Evolutionary conservation across 2,888 invertebrate genomes (phyloP).

Genomic region (Ptilodon capucinus): DNA sequence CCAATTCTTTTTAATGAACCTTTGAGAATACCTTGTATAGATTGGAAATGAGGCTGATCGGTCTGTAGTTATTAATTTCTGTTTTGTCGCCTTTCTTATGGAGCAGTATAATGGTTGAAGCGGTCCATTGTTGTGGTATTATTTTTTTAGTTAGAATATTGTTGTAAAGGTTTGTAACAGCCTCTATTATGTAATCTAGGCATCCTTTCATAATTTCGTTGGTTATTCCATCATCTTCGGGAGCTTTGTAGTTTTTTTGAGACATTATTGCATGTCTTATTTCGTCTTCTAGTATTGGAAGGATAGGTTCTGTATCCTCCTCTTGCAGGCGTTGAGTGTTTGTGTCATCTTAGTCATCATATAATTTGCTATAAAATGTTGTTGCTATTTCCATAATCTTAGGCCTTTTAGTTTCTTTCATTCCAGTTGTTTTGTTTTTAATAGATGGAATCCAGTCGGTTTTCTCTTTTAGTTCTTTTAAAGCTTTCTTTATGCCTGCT

Average conservation of each 20-base stretch:
- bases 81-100: background rate
- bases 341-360: background rate
- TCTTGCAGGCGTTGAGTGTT: background rate
- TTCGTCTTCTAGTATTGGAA: too few species aligned
- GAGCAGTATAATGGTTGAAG: background rate
- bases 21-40: too few species aligned
- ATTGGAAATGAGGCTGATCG: too few species aligned
- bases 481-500: conserved; percentile 10
- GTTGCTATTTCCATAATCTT: conserved; percentile 4
- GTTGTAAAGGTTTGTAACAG: background rate
- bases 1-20: too few species aligned
- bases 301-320: too few species aligned
- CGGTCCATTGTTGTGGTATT: background rate
- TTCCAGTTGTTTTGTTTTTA: background rate
- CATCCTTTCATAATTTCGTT: conserved; percentile 4
- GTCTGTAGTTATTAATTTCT: background rate
- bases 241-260: conserved; percentile 1
- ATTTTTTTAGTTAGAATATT: background rate
- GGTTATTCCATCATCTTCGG: conserved; percentile 1
- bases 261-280: too few species aligned
- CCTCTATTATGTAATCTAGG: background rate
- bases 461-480: conserved; percentile 5
- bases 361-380: conserved; percentile 3
- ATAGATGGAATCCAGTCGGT: conserved; percentile 1
- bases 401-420: background rate